Evolutionary conservation across 1,140 invertebrate genomes (phyloP), one percentile per base, ranked within the genome.

Genomic region (Drosophila repletoides): DNA sequence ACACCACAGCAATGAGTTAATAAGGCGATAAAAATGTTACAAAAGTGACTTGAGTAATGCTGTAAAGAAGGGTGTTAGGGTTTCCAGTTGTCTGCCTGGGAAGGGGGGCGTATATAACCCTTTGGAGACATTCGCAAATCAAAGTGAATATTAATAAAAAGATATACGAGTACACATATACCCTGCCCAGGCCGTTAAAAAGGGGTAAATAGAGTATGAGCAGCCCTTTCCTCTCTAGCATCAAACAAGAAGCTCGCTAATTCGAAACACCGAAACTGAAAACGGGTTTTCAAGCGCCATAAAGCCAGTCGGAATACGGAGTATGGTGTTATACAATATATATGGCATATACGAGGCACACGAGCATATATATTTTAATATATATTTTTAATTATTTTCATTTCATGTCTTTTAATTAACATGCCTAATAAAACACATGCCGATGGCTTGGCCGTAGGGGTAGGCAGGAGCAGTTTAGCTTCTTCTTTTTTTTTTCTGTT

Each of bases 351-450:
- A 36, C 46, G n/a, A 59, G 40, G 26, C 33, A 9, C 38, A 15
- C 28, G 9, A 29, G 5, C 63, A 49, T 51, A 41, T 64, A 36
- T 46, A 41, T 77, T 72, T 79, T 60, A 64, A 70, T 74, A 77
- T 63, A 84, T 79, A 75, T 86, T 84, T 84, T 86, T 80, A 79
- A 86, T 86, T 86, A 86, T 86, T 86, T 86, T 86, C 80, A 86
- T 88, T 88, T 88, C 83, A 88, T 88, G 83, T 88, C 83, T 88
- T 88, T 88, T 88, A 88, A 88, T 88, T 88, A 88, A 84, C 83
- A 88, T 88, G 83, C 83, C 83, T 88, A 88, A 88, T 88, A 88
- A 88, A 88, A 88, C 84, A 88, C 83, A 87, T 73, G 76, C 72
- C 83, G 49, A 66, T 48, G 55, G 63, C 53, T 10, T 61, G 34